These are phyloP conservation scores for Penaeus monodon DNA, from an alignment of 2,888 invertebrate genomes.

Conservation along the genomic window DNA sequence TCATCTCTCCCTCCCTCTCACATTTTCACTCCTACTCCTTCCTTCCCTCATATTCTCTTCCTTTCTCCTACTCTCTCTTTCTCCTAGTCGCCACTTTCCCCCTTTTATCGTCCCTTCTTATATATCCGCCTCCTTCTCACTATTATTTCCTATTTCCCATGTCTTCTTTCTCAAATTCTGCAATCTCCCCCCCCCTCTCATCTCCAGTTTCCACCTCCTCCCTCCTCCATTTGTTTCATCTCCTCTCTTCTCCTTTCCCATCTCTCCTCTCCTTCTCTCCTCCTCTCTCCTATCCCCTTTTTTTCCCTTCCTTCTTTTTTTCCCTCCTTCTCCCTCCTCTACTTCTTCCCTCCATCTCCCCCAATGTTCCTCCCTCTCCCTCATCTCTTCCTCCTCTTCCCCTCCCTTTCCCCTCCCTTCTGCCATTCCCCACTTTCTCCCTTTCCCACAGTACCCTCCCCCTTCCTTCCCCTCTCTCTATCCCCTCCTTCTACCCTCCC, in stretches of 20 bases:
- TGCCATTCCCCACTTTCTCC: too few species aligned
- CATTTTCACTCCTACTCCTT: not conserved
- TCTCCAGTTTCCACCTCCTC: too few species aligned
- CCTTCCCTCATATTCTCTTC: too few species aligned
- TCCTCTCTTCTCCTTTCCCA: not conserved
- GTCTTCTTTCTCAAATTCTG: too few species aligned
- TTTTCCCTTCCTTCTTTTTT: not conserved
- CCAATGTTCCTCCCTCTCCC: not conserved
- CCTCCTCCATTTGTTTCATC: too few species aligned
- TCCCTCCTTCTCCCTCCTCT: not conserved
- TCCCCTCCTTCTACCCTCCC: too few species aligned
- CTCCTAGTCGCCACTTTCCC: conserved; percentile 14
- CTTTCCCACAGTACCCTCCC: not conserved
- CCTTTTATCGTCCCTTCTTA: not conserved
- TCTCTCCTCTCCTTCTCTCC: not conserved
- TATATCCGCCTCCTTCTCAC: too few species aligned
- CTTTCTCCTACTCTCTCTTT: conserved; percentile 20
- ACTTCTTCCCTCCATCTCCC: not conserved
- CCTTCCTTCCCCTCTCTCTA: not conserved
- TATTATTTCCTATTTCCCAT: too few species aligned
- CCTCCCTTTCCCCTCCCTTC: not conserved
- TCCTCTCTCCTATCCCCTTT: not conserved
- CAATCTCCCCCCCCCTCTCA: too few species aligned
- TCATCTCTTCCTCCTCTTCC: too few species aligned
- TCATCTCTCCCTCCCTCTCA: not conserved